phyloP scores from a whole-genome alignment of 2,888 invertebrate genomes.

The Tipula unca region DNA sequence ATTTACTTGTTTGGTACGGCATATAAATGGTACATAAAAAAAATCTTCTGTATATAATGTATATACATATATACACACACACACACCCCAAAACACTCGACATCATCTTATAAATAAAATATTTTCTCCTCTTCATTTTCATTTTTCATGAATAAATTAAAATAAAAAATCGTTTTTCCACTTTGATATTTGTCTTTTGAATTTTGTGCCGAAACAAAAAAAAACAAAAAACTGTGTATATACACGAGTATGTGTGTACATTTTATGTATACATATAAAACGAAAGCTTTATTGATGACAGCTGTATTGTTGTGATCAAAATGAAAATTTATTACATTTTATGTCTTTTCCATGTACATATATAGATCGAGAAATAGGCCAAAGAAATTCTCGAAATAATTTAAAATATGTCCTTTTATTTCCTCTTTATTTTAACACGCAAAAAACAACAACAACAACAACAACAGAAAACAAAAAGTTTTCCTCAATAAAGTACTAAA shows the following conservation, averaged over 20 bases:
- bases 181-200: slow-evolving; percentile 14
- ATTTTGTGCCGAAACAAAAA: neutral
- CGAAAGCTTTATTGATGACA: neutral
- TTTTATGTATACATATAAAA: neutral
- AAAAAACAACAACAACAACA: neutral
- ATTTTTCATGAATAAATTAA: neutral
- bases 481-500: neutral
- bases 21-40: neutral
- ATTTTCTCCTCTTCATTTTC: neutral
- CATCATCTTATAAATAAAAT: slow-evolving; percentile 8
- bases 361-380: neutral
- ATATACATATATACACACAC: neutral
- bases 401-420: neutral
- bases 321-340: slow-evolving; percentile 14
- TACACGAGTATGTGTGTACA: too few species aligned
- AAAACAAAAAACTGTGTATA: too few species aligned
- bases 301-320: neutral
- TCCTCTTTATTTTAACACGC: neutral
- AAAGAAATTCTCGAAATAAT: neutral
- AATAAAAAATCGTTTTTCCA: slow-evolving; percentile 9
- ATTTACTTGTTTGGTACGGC: neutral
- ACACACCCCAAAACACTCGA: neutral
- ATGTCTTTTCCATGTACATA: neutral
- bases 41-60: neutral
- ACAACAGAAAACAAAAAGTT: too few species aligned